phyloP scores from a whole-genome alignment of 1,140 invertebrate species.

The Hycleus phaleratus region DNA sequence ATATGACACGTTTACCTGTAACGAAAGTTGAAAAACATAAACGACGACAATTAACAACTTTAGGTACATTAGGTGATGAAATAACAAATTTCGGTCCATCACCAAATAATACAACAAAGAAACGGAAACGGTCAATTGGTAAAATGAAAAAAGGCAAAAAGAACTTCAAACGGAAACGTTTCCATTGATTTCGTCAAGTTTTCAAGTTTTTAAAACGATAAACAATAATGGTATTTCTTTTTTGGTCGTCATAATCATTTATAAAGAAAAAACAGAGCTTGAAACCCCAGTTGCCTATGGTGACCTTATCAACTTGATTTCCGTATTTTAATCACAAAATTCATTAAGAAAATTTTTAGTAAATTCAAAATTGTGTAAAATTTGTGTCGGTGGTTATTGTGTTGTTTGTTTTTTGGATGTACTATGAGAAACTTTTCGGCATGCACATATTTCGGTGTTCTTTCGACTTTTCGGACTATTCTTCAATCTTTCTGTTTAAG shows the following conservation, averaged over 20 bases:
- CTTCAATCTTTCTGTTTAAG: neutral
- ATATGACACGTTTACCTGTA: conserved; percentile 78
- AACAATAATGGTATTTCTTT: too few relatives aligned
- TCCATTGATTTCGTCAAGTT: conserved; percentile 28
- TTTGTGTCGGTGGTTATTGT: conserved; percentile 15
- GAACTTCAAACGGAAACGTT: conserved; percentile 35
- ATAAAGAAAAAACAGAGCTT: conserved; percentile 25
- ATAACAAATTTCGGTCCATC: conserved; percentile 58
- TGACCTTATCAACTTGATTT: conserved; percentile 28
- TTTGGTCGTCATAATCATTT: too few relatives aligned
- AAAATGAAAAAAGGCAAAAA: conserved; percentile 6
- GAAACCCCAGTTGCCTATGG: conserved; percentile 37
- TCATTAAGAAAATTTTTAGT: conserved; percentile 3
- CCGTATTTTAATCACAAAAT: conserved; percentile 9
- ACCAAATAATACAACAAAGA: conserved; percentile 42
- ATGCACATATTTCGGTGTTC: conserved; percentile 19
- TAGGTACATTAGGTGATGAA: conserved; percentile 73
- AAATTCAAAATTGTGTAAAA: conserved; percentile 26
- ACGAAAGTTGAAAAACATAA: conserved; percentile 81
- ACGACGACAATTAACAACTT: conserved; percentile 64
- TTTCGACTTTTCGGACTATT: neutral
- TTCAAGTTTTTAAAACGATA: too few relatives aligned
- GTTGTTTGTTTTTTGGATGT: conserved; percentile 10
- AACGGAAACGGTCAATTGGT: conserved; percentile 39
- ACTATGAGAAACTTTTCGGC: conserved; percentile 16